Evolutionary conservation across 2,888 invertebrate genomes (phyloP).

Genomic region (Amiota mariae): DNA sequence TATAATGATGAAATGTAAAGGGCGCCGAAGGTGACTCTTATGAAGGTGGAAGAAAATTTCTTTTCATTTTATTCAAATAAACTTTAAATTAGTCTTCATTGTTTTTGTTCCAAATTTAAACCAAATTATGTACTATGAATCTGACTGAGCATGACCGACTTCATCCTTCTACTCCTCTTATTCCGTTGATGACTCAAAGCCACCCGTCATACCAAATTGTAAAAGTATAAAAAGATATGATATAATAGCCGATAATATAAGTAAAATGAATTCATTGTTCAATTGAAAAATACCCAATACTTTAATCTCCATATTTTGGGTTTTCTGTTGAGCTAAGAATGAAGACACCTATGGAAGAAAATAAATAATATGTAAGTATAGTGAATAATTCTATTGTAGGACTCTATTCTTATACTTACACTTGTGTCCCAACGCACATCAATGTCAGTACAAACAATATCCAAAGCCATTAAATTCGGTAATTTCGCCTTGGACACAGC

Average conservation of each 20-base stretch:
- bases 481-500: conserved; percentile 53
- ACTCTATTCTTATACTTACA: conserved; percentile 51
- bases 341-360: conserved; percentile 42
- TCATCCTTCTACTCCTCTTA: neutral
- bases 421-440: conserved; percentile 66
- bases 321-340: conserved; percentile 58
- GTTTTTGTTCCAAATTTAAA: neutral
- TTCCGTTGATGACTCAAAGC: conserved; percentile 44
- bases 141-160: neutral
- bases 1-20: conserved; percentile 52
- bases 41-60: conserved; percentile 8
- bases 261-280: conserved; percentile 60
- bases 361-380: neutral
- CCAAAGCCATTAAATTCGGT: conserved; percentile 57
- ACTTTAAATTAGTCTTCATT: too few species aligned
- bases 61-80: neutral
- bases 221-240: conserved; percentile 63
- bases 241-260: conserved; percentile 63
- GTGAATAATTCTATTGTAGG: neutral
- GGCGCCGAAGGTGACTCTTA: conserved; percentile 12
- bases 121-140: neutral
- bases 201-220: conserved; percentile 61
- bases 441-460: conserved; percentile 61
- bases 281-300: conserved; percentile 61
- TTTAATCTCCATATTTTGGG: conserved; percentile 58